Evolutionary conservation across 2,888 invertebrate genomes (phyloP), one percentile per base, ranked within the genome.

Genomic region (Monopis laevigella): DNA sequence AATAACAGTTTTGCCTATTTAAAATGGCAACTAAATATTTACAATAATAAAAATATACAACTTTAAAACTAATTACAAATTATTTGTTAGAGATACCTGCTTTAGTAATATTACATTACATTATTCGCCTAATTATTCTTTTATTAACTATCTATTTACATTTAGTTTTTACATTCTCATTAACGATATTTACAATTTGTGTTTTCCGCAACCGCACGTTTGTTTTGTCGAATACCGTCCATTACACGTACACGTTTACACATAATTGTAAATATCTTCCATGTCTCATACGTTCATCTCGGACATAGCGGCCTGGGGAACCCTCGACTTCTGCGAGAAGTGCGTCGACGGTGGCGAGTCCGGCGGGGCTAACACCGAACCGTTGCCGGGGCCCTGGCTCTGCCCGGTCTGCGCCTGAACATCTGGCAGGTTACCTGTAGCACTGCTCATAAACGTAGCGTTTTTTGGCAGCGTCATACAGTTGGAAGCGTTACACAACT

Each of bases 251-350:
- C 44, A 50, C 50, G 71, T 69, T 72, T 71, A 80, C 62, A 80
- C 80, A 77, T 80, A 80, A 74, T 80, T 80, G 75, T 80, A 80
- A 80, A 80, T 80, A 80, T 80, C 80, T 53, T 80, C 80, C 69
- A 78, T 81, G 51, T 82, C 82, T 93, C 92, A 93, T 88, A 93
- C 93, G 59, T 92, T 86, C 92, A 93, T 93, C 74, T 93, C 93
- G 48, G 90, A 91, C 84, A 92, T 92, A 12, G 91, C 90, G 44
- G 91, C 91, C 67, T 90, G 89, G 30, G 90, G 90, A 50, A 90
- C 86, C 56, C 87, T 61, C 6, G 78, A 69, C 49, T 74, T 83
- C 62, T 86, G 85, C 8, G 64, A 58, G 50, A 74, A 78, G 48
- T 75, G 71, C 21, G 71, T 70, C 1, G 67, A 55, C 1, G 66